These are phyloP conservation scores for Cerceris ruficornis DNA, from an alignment of 2,888 invertebrate genomes.

Conservation along the genomic window DNA sequence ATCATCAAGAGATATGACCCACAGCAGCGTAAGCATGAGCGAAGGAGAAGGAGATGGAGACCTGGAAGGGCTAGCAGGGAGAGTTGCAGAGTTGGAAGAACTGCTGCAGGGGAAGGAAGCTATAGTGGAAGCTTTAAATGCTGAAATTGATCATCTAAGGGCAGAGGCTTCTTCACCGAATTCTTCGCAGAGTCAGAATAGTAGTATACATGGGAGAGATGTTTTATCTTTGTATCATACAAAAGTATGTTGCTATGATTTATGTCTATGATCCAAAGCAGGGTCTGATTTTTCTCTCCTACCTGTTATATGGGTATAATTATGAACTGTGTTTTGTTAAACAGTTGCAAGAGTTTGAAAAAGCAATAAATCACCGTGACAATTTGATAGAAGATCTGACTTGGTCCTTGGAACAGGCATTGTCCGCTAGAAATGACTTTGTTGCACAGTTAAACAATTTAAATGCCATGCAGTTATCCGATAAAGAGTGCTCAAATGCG, in stretches of 20 bases:
- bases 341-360: slow-evolving; percentile 87
- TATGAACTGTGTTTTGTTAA: slow-evolving; percentile 24
- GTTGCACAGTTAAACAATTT: slow-evolving; percentile 84
- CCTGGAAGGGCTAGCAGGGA: slow-evolving; percentile 76
- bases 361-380: slow-evolving; percentile 87
- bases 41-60: slow-evolving; percentile 80
- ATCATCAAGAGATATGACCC: slow-evolving; percentile 74
- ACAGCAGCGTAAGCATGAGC: slow-evolving; percentile 78
- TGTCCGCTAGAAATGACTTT: slow-evolving; percentile 85
- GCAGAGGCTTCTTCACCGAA: slow-evolving; percentile 82
- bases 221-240: slow-evolving; percentile 87
- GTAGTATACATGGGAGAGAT: slow-evolving; percentile 87
- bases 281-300: background rate
- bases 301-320: slow-evolving; percentile 15
- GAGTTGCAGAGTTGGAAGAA: slow-evolving; percentile 82
- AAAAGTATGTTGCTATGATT: slow-evolving; percentile 83
- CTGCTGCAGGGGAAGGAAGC: slow-evolving; percentile 82
- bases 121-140: slow-evolving; percentile 81
- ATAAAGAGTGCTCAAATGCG: slow-evolving; percentile 75
- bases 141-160: slow-evolving; percentile 82
- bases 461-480: slow-evolving; percentile 84
- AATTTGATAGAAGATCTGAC: slow-evolving; percentile 88
- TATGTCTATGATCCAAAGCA: background rate
- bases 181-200: slow-evolving; percentile 83
- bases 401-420: slow-evolving; percentile 87